phyloP scores from a whole-genome alignment of 2,797 vertebrate species.

The Galagoides demidoff region DNA sequence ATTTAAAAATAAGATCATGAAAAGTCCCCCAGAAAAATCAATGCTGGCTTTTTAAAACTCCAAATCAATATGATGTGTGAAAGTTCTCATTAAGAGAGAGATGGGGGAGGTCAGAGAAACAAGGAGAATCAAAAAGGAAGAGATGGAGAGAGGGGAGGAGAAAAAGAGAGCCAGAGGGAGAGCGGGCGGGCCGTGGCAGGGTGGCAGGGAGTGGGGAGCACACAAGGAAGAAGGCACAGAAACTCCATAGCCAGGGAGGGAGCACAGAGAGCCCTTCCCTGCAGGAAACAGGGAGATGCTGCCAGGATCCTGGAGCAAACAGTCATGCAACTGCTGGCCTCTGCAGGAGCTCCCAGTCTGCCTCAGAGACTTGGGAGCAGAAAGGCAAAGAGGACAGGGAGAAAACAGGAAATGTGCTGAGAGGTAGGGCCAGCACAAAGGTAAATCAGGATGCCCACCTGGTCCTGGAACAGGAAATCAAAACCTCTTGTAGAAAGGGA shows the following conservation, averaged over 20 bases:
- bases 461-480: background rate
- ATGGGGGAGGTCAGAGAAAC: conserved; percentile 59
- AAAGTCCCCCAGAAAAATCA: conserved; percentile 79
- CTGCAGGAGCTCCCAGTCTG: background rate
- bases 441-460: background rate
- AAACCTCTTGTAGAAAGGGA: background rate
- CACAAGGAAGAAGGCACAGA: rapidly evolving
- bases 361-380: background rate
- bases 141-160: background rate
- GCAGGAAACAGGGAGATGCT: background rate
- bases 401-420: background rate
- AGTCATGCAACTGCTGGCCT: background rate
- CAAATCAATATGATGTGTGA: conserved; percentile 80
- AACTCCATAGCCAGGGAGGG: background rate
- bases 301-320: background rate
- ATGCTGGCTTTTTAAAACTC: conserved; percentile 76
- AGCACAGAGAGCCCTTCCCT: rapidly evolving
- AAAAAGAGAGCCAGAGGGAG: background rate
- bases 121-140: background rate
- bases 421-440: background rate
- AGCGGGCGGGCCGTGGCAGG: background rate
- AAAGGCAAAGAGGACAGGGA: background rate
- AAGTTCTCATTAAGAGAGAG: conserved; percentile 78
- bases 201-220: background rate
- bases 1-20: conserved; percentile 78